Base-by-base conservation (phyloP, 2,797 vertebrate genomes). In the Hydrolagus colliei region DNA sequence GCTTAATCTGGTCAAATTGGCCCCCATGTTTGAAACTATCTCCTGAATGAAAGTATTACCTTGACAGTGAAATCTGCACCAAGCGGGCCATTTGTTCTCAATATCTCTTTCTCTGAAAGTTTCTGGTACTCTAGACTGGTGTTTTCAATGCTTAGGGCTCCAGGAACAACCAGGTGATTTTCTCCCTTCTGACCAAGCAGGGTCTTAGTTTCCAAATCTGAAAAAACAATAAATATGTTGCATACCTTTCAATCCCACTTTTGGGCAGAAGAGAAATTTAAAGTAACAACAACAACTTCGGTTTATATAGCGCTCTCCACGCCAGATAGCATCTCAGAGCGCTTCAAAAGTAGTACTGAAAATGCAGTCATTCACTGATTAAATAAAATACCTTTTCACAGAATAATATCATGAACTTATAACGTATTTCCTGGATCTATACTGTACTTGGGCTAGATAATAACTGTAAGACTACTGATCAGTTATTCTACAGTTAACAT, bases 51-150 rank as follows among this genome's bases (percentile, higher is more conserved):
- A 41, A 18, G 4, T 67, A 95, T 95, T 92, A 98, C 98, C 94
- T 98, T 98, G 88, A 99, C 82, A 62, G 96, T 97, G 90, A 99
- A 97, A 89, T 99, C 98, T 62, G 97, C 97, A 86, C 93, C 92
- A 4, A 99, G 95, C 9, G 98, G 97, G 3, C 97, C 98, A 32
- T 93, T 87, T 88, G 98, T 96, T 90, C 95, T 96, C 89, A 99
- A 88, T 87, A 98, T 91, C 90, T 98, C 96, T 91, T 98, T 99
- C 89, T 98, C 97, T 10, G 96, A 89, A 88, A 96, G 95, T 89
- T 95, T 97, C 92, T 98, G 97, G 92, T 95, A 98, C 90, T 97
- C 97, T 72, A 98, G 87, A 86, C 93, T 97, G 88, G 96, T 98
- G 93, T 99, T 98, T 87, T 97, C 97, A 89, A 98, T 88, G 73